Evolutionary conservation across 1,140 invertebrate species (phyloP), one percentile per base, ranked within the genome.

Genomic region (Lasioglossum baleicum): DNA sequence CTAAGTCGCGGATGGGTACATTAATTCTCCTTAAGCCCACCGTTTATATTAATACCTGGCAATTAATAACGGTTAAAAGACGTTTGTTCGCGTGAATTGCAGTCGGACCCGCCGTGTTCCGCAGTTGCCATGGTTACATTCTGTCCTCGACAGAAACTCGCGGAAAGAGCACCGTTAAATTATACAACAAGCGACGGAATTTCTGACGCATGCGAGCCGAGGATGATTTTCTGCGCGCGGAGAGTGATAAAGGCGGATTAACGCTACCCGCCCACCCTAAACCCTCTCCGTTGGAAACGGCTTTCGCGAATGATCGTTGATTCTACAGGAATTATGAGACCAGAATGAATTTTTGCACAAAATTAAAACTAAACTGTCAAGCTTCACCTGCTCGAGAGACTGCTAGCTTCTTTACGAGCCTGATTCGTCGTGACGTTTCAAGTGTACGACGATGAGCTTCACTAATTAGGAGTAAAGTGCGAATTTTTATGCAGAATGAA

Each of bases 51-150:
- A 91, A 91, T 89, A 86, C 85, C 76, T n/a, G 67, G 80, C 89
- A 88, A 91, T 91, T 91, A 90, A 91, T 91, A 90, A 88, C 82
- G 87, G 87, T 89, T 90, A 89, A 90, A 87, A 83, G 83, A 86
- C 81, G 82, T 82, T 87, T 82, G 83, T 84, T 80, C 82, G 78
- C 76, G 76, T 61, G 83, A 79, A 86, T 86, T 48, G 44, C 81
- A 77, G 20, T 77, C 66, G 69, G 56, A 51, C 26, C 56, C n/a
- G 56, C 31, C 40, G 64, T 75, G 51, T 65, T 15, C 53, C 60
- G 6, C 11, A 11, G 63, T 26, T 70, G 48, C 53, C 44, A 60
- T 72, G 68, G 71, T 4, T 61, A 68, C 78, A 7, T 5, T 51
- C 51, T 22, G 4, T 17, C 40, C 53, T 15, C 7, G 66, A 44